phyloP scores from a whole-genome alignment of 2,888 invertebrate genomes.

The Amphipoea lucens region DNA sequence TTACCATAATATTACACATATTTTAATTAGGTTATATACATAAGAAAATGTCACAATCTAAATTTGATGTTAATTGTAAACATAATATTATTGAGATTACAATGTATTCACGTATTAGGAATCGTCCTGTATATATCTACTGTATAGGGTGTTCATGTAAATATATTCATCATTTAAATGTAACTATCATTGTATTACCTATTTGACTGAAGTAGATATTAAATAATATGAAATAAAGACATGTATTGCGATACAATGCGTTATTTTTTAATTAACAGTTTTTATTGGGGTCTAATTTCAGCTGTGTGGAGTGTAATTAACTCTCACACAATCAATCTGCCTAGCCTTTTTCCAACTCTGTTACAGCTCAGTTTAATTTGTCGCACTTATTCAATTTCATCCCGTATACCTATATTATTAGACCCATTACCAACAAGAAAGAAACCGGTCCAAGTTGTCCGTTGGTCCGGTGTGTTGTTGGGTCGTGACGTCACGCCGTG shows the following conservation, averaged over 20 bases:
- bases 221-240: slow-evolving; percentile 62
- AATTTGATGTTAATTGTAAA: slow-evolving; percentile 41
- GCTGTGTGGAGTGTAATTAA: neutral
- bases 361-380: too few relatives aligned
- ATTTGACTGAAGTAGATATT: slow-evolving; percentile 63
- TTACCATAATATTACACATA: neutral
- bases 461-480: too few relatives aligned
- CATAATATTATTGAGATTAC: slow-evolving; percentile 34
- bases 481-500: too few relatives aligned
- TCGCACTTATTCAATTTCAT: neutral
- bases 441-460: too few relatives aligned
- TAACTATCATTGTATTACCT: slow-evolving; percentile 55
- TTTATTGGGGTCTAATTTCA: neutral
- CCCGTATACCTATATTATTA: too few relatives aligned
- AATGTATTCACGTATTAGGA: slow-evolving; percentile 29
- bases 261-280: slow-evolving; percentile 20
- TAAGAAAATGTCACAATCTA: slow-evolving; percentile 25
- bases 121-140: slow-evolving; percentile 43
- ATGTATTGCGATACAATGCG: slow-evolving; percentile 46
- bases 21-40: neutral
- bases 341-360: too few relatives aligned
- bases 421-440: too few relatives aligned
- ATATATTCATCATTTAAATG: slow-evolving; percentile 46
- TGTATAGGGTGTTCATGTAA: slow-evolving; percentile 52
- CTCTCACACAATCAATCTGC: too few relatives aligned